Evolutionary conservation across 2,113 vertebrate species (phyloP).

Genomic region (Platysternon megacephalum): DNA sequence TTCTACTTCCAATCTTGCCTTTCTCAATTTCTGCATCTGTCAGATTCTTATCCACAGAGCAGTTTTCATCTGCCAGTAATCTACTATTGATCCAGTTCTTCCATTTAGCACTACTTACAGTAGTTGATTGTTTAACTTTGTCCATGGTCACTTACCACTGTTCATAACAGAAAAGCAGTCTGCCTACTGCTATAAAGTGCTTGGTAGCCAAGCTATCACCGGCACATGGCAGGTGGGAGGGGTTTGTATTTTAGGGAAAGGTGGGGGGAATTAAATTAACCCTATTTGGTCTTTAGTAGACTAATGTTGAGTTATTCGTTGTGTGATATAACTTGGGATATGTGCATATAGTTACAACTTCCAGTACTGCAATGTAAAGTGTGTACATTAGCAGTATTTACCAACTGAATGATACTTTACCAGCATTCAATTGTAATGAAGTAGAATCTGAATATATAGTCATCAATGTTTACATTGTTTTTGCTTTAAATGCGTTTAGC

Average conservation of each 20-base stretch:
- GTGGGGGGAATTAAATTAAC: background rate
- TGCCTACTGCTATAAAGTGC: background rate
- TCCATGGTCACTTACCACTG: background rate
- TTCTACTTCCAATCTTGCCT: background rate
- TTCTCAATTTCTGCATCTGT: background rate
- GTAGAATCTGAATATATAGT: background rate
- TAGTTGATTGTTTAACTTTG: background rate
- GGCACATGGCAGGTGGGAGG: background rate
- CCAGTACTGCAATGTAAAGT: background rate
- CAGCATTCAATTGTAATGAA: background rate
- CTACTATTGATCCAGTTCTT: background rate
- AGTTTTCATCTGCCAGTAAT: background rate
- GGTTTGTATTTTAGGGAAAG: background rate
- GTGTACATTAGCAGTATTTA: background rate
- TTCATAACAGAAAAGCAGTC: background rate
- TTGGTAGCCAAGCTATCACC: background rate
- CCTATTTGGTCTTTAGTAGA: background rate
- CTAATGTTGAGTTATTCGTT: background rate
- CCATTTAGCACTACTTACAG: background rate
- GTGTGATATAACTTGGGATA: background rate
- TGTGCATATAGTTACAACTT: background rate
- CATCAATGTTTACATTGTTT: background rate
- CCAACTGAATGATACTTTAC: background rate
- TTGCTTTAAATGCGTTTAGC: background rate
- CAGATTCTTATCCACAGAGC: background rate